phyloP scores from a whole-genome alignment of 2,888 invertebrate genomes.

The Ashinkailepas kermadecensis region DNA sequence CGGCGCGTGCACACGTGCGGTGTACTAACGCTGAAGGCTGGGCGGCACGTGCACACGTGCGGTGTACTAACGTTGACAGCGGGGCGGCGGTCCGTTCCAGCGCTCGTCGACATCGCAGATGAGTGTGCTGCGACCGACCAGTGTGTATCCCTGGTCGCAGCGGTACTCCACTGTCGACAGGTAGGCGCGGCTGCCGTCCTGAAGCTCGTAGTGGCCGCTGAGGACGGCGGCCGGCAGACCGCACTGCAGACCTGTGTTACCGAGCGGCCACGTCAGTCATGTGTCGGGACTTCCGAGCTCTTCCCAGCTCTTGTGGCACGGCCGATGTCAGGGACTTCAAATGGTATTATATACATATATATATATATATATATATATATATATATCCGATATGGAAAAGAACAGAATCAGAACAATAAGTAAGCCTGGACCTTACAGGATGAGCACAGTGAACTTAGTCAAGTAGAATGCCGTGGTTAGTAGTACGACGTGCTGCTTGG shows the following conservation, averaged over 20 bases:
- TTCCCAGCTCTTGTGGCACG: too few relatives aligned
- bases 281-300: too few relatives aligned
- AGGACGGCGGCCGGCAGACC: slow-evolving; percentile 78
- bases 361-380: too few relatives aligned
- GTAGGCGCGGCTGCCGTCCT: slow-evolving; percentile 81
- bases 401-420: too few relatives aligned
- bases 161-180: slow-evolving; percentile 75
- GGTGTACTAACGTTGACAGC: slow-evolving; percentile 53
- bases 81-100: slow-evolving; percentile 88
- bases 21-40: background rate
- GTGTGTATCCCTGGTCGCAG: slow-evolving; percentile 74
- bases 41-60: background rate
- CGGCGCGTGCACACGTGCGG: too few relatives aligned
- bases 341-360: too few relatives aligned
- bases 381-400: too few relatives aligned
- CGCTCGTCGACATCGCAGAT: slow-evolving; percentile 86
- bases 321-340: too few relatives aligned
- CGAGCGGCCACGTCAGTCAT: background rate
- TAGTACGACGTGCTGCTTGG: too few relatives aligned
- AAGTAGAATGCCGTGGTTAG: too few relatives aligned
- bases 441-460: too few relatives aligned
- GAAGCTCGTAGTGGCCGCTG: slow-evolving; percentile 68
- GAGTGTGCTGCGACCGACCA: slow-evolving; percentile 70
- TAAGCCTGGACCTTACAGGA: too few relatives aligned
- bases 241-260: slow-evolving; percentile 68